phyloP scores from a whole-genome alignment of 92 coral and sea anemone species.

The Porites rus region DNA sequence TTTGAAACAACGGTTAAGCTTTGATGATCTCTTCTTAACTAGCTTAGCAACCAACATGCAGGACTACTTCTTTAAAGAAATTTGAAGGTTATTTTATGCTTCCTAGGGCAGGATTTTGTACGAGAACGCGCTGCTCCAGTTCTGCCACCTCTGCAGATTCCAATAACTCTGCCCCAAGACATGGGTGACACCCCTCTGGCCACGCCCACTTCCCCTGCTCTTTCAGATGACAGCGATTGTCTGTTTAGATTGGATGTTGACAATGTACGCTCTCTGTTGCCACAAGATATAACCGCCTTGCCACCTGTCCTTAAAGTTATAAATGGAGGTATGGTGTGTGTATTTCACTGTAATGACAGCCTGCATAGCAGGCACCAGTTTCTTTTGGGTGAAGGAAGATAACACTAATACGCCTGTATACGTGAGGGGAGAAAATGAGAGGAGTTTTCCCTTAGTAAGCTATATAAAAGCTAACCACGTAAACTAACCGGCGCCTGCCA shows the following conservation, averaged over 20 bases:
- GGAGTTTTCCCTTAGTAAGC: too few species aligned
- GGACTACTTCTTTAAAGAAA: too few species aligned
- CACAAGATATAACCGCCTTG: constrained; percentile 74
- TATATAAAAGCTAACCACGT: too few species aligned
- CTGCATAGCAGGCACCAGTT: too few species aligned
- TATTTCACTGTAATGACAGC: too few species aligned
- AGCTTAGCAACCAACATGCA: too few species aligned
- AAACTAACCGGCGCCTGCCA: too few species aligned
- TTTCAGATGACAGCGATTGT: constrained; percentile 90
- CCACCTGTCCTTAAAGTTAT: constrained; percentile 77
- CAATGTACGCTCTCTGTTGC: constrained; percentile 86
- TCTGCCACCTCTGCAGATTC: constrained; percentile 41
- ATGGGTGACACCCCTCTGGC: constrained; percentile 49
- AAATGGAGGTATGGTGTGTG: constrained; percentile 61
- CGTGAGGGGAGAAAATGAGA: too few species aligned
- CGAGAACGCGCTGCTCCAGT: background rate
- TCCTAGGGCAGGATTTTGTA: background rate
- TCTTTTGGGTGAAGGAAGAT: too few species aligned
- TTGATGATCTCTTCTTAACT: too few species aligned
- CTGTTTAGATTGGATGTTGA: constrained; percentile 88
- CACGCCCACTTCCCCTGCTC: constrained; percentile 84
- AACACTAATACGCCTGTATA: too few species aligned
- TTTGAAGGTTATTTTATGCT: background rate
- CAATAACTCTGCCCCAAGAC: background rate
- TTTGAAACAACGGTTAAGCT: too few species aligned